A percentile compares a stretch with the other conserved stretches of the same genome.
phyloP scores from a whole-genome alignment of 2,113 vertebrate species.

The Thinocorus orbignyianus region DNA sequence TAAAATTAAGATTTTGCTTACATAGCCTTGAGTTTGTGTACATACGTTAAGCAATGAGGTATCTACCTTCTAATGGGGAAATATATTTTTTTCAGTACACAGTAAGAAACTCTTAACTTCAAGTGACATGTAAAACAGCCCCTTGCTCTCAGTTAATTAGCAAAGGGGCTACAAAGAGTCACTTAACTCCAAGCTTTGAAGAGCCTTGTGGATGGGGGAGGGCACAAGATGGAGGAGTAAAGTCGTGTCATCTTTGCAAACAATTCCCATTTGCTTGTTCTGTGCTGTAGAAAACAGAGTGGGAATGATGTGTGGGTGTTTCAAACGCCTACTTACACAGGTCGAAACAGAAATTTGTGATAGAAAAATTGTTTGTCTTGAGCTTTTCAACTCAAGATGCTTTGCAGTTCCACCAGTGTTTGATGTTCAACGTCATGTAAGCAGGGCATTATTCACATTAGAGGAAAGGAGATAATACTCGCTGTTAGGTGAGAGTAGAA shows the following conservation, averaged over 20 bases:
- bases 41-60: not conserved
- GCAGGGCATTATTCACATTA: not conserved
- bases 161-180: not conserved
- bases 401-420: not conserved
- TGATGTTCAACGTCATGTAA: not conserved
- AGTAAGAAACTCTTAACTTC: not conserved
- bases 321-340: not conserved
- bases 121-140: not conserved
- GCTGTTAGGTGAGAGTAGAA: not conserved
- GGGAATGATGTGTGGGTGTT: not conserved
- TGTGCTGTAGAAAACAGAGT: not conserved
- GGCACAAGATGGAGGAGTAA: not conserved
- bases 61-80: not conserved
- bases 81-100: not conserved
- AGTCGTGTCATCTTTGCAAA: not conserved
- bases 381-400: not conserved
- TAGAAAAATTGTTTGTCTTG: not conserved
- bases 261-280: not conserved
- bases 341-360: not conserved
- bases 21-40: not conserved
- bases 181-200: not conserved
- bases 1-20: not conserved
- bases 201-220: not conserved
- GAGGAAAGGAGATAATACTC: not conserved
- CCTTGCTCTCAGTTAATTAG: not conserved